Base-by-base conservation (phyloP, 1,140 invertebrate species). In the Panulirus ornatus region DNA sequence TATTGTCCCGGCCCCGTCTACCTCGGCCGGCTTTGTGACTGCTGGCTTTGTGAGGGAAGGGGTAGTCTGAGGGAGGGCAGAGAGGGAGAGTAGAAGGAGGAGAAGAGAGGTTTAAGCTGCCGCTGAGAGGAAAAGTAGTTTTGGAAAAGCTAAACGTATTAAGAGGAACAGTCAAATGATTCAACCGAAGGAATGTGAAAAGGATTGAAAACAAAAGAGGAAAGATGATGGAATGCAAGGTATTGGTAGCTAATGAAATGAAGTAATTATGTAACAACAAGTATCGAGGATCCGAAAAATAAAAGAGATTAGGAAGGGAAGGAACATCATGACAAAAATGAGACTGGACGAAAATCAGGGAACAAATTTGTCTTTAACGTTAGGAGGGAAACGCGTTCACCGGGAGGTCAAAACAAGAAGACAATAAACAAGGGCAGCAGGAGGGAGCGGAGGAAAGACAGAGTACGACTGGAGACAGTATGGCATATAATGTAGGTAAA, bases 31-130 rank as follows among this genome's bases (percentile, higher is more conserved):
- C 87, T 89, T 89, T 89, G 87, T 89, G 87, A 89, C 87, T 89
- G 58, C 83, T 85, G 76, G 75, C 85, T 79, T 88, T 88, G 73
- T 78, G 73, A 88, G 47, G 85, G 85, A 70, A 36, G 84, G 83
- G 84, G 1, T 34, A 38, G 34, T 34, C 9, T 30, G 47, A 42
- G 34, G 22, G 9, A 63, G 16, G 84, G 27, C 42, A 36, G 30
- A 19, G 84, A 40, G 66, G 30, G 38, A 30, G 47, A n/a, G 44
- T 38, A 73, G 16, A 51, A 27, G 73, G 42, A 27, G 36, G 76
- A 73, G 40, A 8, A 40, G 51, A 58, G 75, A 38, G 51, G 40
- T 3, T 30, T 34, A 22, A 51, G 36, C 51, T 30, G 76, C 42
- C 3, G 66, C 42, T 27, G 16, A 8, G 6, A 27, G 22, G 42